A percentile compares a stretch with the other conserved stretches of the same genome.
phyloP scores from a whole-genome alignment of 2,888 invertebrate genomes.

The Mallateleia sp. region DNA sequence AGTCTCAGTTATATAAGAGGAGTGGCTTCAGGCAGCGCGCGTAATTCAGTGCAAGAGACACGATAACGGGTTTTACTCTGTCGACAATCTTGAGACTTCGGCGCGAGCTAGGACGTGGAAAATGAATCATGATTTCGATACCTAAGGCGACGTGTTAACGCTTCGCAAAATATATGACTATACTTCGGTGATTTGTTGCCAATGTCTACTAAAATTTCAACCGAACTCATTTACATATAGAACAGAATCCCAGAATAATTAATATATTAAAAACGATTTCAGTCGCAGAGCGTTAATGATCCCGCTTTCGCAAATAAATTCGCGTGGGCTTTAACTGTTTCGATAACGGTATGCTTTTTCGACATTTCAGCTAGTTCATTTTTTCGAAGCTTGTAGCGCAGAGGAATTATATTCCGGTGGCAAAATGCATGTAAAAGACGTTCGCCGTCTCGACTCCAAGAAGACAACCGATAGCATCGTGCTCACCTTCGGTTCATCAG shows the following conservation, averaged over 20 bases:
- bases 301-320: slow-evolving; percentile 21
- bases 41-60: slow-evolving; percentile 78
- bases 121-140: slow-evolving; percentile 76
- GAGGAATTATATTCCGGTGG: slow-evolving; percentile 7
- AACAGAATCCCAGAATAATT: slow-evolving; percentile 48
- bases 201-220: slow-evolving; percentile 56
- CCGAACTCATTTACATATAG: slow-evolving; percentile 71
- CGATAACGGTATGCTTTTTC: neutral
- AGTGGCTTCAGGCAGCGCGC: slow-evolving; percentile 66
- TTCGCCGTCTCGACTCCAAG: neutral
- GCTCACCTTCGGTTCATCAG: slow-evolving; percentile 59
- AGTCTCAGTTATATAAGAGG: slow-evolving; percentile 68
- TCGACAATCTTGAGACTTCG: slow-evolving; percentile 70
- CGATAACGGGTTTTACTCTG: slow-evolving; percentile 77
- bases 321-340: slow-evolving; percentile 10
- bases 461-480: slow-evolving; percentile 32
- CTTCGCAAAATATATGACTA: slow-evolving; percentile 62
- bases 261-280: slow-evolving; percentile 55
- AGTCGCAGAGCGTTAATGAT: slow-evolving; percentile 6
- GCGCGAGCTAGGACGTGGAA: slow-evolving; percentile 53
- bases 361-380: neutral
- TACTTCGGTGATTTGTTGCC: slow-evolving; percentile 58
- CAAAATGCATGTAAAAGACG: slow-evolving; percentile 9
- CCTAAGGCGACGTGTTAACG: slow-evolving; percentile 76
- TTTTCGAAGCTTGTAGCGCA: neutral